Conservation (phyloP, 2,888 invertebrate species). For the Acrobasis suavella region DNA sequence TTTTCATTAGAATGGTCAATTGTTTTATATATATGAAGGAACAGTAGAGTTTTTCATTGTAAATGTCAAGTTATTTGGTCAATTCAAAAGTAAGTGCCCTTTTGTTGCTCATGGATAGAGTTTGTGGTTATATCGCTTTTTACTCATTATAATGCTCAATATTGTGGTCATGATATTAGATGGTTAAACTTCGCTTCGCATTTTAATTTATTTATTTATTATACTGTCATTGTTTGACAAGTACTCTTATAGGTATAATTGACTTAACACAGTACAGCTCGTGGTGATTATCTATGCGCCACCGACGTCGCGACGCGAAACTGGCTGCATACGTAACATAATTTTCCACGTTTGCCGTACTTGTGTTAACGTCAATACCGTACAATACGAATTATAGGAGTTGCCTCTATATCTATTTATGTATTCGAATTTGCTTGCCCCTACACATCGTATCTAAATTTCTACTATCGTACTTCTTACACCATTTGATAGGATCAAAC, state of each 20-base stretch:
- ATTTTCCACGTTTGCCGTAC: background rate
- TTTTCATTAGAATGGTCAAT: conserved; percentile 67
- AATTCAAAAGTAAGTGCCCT: conserved; percentile 71
- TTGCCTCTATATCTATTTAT: conserved; percentile 23
- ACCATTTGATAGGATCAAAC: conserved; percentile 53
- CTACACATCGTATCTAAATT: conserved; percentile 24
- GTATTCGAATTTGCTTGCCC: conserved; percentile 28
- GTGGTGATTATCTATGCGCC: conserved; percentile 1
- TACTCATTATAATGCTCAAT: conserved; percentile 81
- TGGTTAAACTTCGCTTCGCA: conserved; percentile 58
- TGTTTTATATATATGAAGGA: conserved; percentile 60
- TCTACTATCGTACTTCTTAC: conserved; percentile 37
- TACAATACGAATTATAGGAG: background rate
- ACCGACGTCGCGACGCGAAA: background rate
- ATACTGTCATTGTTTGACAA: conserved; percentile 36
- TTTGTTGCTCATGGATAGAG: conserved; percentile 68
- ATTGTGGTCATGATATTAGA: conserved; percentile 77
- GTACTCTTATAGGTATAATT: conserved; percentile 26
- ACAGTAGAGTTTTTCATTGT: conserved; percentile 46
- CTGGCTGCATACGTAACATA: background rate
- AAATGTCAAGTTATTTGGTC: conserved; percentile 69
- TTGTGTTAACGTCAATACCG: background rate
- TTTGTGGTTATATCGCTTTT: conserved; percentile 58
- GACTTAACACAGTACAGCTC: background rate
- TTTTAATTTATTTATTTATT: conserved; percentile 66